Conservation (phyloP, 2,113 vertebrate species). For the Mystacornis crossleyi region DNA sequence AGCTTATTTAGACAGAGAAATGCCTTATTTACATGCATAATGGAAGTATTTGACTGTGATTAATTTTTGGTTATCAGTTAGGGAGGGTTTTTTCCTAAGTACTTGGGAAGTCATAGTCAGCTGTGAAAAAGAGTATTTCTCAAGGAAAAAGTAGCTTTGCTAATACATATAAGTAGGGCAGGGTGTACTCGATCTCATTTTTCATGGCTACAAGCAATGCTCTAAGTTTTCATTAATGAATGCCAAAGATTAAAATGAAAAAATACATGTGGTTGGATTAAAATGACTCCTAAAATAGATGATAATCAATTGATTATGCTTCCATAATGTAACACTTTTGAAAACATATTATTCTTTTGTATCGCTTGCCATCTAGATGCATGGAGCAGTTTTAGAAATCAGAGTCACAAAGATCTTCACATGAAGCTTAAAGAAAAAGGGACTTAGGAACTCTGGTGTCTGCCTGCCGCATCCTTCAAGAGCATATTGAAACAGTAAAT, state of each 20-base stretch:
- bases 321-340: constrained; percentile 61
- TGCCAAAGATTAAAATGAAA: constrained; percentile 68
- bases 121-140: constrained; percentile 22
- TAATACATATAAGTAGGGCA: constrained; percentile 63
- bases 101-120: constrained; percentile 60
- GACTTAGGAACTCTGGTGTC: background rate
- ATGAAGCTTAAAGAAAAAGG: background rate
- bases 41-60: constrained; percentile 64
- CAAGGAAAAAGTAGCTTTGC: constrained; percentile 24
- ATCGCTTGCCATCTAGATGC: background rate
- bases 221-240: constrained; percentile 74
- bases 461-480: background rate
- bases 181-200: constrained; percentile 54
- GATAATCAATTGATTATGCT: constrained; percentile 69
- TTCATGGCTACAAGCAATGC: constrained; percentile 64
- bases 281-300: constrained; percentile 74
- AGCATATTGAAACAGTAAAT: background rate
- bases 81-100: constrained; percentile 57
- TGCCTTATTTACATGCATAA: constrained; percentile 77
- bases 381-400: background rate
- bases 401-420: background rate
- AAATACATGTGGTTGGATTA: constrained; percentile 74
- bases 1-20: constrained; percentile 78
- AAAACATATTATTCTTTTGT: background rate
- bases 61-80: constrained; percentile 80